Evolutionary conservation across 2,113 vertebrate genomes (phyloP).

Genomic region (Hydrochoerus hydrochaeris): DNA sequence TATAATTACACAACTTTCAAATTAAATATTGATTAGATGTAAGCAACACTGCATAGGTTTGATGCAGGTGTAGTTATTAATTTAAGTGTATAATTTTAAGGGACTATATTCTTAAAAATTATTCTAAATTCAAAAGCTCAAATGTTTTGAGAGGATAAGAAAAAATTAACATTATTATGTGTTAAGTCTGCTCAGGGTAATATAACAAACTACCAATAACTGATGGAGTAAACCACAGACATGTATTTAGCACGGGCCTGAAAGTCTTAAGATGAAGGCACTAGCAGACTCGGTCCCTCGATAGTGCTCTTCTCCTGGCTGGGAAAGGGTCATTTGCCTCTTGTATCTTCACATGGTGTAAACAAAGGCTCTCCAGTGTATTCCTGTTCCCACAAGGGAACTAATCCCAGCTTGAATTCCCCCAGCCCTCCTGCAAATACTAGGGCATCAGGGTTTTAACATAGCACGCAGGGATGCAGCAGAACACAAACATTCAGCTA

Average conservation of each 20-base stretch:
- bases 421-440: too few species aligned
- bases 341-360: background rate
- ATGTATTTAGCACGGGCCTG: background rate
- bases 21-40: conserved; percentile 12
- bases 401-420: background rate
- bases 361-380: background rate
- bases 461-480: background rate
- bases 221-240: background rate
- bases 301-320: background rate
- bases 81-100: conserved; percentile 42
- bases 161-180: background rate
- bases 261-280: background rate
- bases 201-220: background rate
- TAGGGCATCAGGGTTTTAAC: background rate
- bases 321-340: background rate
- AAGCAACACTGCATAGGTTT: background rate
- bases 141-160: background rate
- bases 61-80: background rate
- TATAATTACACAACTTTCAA: conserved; percentile 31
- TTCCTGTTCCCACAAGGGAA: background rate
- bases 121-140: conserved; percentile 26
- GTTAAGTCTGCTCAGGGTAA: background rate
- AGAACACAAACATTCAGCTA: background rate
- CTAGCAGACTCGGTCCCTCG: background rate
- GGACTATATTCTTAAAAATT: conserved; percentile 14